Evolutionary conservation across 2,113 vertebrate genomes (phyloP), one percentile per base, ranked within the genome.

Genomic region (Sylvietta virens): DNA sequence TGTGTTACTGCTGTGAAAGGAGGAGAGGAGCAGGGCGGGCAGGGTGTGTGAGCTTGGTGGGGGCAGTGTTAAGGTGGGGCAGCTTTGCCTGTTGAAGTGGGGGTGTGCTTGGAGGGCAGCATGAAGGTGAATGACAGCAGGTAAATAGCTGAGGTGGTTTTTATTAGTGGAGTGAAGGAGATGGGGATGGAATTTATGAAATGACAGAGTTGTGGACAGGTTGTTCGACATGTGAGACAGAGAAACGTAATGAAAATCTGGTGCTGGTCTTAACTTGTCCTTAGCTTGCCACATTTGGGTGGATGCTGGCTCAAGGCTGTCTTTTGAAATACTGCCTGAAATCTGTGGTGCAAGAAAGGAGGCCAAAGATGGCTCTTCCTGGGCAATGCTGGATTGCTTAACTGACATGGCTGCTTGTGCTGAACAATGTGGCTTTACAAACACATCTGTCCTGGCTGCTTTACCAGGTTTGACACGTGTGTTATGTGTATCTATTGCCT

Each of bases 201-300:
- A 87, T 87, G 79, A 72, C 58, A 58, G 64, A 83, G 44, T 12
- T 69, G 65, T 58, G 73, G 77, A 74, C 56, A 42, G 84, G 84
- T 91, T 87, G 57, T 61, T 95, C 48, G 81, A 91, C 33, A 28
- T 48, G 26, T 71, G 39, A 88, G 78, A 60, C 66, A 80, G 70
- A 91, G 79, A 92, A 85, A 60, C 33, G 10, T 50, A 61, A 54
- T 73, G 74, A 89, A 77, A 77, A 62, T 57, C 81, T 87, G 42
- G 39, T 72, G 54, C 81, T 91, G 66, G 96, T 87, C 69, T 80
- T 35, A 82, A 87, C 90, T 95, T 97, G 91, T 58, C 74, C 54
- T 90, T 67, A 54, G 70, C 73, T 76, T 54, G 70, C 62, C 77
- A 4, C 54, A 5, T n/a, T 56, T 67, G 74, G 82, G 79, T 77